phyloP scores from a whole-genome alignment of 2,888 invertebrate species.

The Amiota minor region DNA sequence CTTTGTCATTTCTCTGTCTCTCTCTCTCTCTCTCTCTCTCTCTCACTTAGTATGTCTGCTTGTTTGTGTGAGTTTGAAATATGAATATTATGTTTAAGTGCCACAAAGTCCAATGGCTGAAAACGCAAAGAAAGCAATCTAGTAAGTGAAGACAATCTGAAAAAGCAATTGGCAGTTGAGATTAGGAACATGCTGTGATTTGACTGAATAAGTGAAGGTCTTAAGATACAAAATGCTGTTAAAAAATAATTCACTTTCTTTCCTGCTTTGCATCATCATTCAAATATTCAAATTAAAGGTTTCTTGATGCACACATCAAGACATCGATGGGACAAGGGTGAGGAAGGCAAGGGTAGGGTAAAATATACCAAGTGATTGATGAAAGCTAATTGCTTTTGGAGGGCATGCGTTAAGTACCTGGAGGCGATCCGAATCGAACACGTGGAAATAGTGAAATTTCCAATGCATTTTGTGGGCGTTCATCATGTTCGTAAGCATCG shows the following conservation, averaged over 20 bases:
- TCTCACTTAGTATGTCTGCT: neutral
- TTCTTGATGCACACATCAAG: neutral
- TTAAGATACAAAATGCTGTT: no score
- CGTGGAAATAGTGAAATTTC: neutral
- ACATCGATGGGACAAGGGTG: neutral
- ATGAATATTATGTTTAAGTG: neutral
- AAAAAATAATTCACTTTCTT: neutral
- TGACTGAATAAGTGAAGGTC: no score
- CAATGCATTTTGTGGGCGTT: conserved; percentile 20
- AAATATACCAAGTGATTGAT: conserved; percentile 56
- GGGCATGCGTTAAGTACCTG: conserved; percentile 39
- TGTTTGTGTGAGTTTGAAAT: neutral
- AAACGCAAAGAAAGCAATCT: no score
- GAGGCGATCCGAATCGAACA: no score
- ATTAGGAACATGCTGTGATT: conserved; percentile 1
- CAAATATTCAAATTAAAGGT: neutral
- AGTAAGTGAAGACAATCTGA: neutral
- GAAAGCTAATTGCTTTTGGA: conserved; percentile 65
- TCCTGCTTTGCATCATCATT: conserved; percentile 6
- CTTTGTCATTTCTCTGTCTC: neutral
- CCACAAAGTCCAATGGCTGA: neutral
- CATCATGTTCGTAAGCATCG: conserved; percentile 7
- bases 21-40: neutral
- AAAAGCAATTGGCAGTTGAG: conserved; percentile 9
- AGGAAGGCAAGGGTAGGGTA: conserved; percentile 2